Percentiles rank a stretch among this genome's conserved stretches.
Evolutionary conservation across 2,113 vertebrate genomes (phyloP).

Genomic region (Notechis scutatus): DNA sequence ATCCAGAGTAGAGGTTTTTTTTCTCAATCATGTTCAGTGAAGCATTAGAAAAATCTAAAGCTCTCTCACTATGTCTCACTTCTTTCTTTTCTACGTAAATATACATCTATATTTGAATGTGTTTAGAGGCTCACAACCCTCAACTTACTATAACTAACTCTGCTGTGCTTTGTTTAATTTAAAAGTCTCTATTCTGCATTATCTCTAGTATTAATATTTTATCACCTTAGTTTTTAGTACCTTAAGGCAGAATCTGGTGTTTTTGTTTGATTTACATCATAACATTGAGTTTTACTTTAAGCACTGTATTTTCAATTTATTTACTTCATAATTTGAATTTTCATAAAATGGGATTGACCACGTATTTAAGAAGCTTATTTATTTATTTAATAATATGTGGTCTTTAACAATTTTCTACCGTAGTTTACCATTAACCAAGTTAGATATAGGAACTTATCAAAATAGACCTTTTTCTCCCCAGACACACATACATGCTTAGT

Average conservation of each 20-base stretch:
- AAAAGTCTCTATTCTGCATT: background rate
- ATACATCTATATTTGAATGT: background rate
- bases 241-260: background rate
- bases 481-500: background rate
- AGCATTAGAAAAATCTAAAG: background rate
- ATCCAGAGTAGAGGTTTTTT: background rate
- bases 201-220: background rate
- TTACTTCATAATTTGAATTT: background rate
- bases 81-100: background rate
- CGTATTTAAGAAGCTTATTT: background rate
- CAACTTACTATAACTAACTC: background rate
- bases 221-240: background rate
- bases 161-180: slow-evolving; percentile 8
- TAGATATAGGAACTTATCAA: background rate
- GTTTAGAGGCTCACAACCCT: background rate
- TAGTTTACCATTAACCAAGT: background rate
- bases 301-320: background rate
- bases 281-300: background rate
- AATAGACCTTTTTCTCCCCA: background rate
- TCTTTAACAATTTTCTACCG: background rate
- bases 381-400: background rate
- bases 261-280: background rate
- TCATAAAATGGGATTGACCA: background rate
- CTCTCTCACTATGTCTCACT: background rate
- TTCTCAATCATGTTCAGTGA: background rate